A percentile compares a stretch with the other conserved stretches of the same genome.
phyloP scores from a whole-genome alignment of 35 echinoderm and acorn worm genomes.

The Holothuria glaberrima region DNA sequence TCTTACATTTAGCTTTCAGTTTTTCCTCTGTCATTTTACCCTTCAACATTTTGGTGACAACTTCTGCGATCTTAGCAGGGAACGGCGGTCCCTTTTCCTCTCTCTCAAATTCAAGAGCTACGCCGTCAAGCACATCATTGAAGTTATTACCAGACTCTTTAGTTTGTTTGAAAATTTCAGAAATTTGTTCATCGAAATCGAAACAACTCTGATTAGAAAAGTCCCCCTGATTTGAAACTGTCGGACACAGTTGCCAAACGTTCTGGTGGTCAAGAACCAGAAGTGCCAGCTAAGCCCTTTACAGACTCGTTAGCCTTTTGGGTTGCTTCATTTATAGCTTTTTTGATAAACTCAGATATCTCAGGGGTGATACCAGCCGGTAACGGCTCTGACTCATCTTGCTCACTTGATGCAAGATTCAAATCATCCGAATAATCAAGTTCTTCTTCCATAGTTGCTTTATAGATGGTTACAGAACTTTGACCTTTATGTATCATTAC shows the following conservation, averaged over 20 bases:
- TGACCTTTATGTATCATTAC: neutral
- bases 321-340: slow-evolving; percentile 12
- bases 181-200: neutral
- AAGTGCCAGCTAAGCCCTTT: slow-evolving; percentile 2
- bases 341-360: neutral
- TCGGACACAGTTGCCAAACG: neutral
- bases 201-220: neutral
- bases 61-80: slow-evolving; percentile 14
- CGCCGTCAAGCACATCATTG: neutral
- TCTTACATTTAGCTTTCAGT: slow-evolving; percentile 6
- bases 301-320: neutral
- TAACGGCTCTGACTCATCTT: neutral
- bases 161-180: slow-evolving; percentile 8
- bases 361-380: slow-evolving; percentile 1
- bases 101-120: neutral
- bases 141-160: neutral
- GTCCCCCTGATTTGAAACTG: slow-evolving; percentile 28
- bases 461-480: neutral
- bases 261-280: slow-evolving; percentile 3
- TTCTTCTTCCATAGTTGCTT: neutral
- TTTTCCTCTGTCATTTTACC: slow-evolving; percentile 26
- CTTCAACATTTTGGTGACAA: neutral
- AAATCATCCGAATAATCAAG: slow-evolving; percentile 8
- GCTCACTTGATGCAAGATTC: slow-evolving; percentile 4
- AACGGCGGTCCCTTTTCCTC: slow-evolving; percentile 16